Evolutionary conservation across 1,140 invertebrate genomes (phyloP), one percentile per base, ranked within the genome.

Genomic region (Drosophila varians): DNA sequence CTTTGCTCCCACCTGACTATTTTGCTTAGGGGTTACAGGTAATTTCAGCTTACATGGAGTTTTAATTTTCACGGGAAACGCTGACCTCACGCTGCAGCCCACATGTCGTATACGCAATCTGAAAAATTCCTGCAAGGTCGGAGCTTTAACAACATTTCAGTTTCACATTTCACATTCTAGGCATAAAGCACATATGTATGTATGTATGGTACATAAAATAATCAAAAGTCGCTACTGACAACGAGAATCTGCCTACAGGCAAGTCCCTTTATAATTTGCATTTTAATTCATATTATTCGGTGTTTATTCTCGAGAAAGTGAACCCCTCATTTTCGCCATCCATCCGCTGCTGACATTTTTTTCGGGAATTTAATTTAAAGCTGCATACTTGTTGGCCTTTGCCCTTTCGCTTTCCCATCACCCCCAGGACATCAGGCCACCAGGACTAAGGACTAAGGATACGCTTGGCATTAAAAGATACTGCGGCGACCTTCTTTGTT

Each of bases 141-240:
- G 19, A n/a, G 19, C 49, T 14, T 31, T 28, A 64, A 56, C n/a
- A 51, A 56, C 65, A 56, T 74, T 74, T 74, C 54, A 74, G 36
- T 74, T 73, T 74, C 70, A 74, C 45, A 56, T 74, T 45, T 18
- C 70, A n/a, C n/a, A n/a, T n/a, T n/a, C n/a, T n/a, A n/a, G n/a
- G n/a, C n/a, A n/a, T n/a, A n/a, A n/a, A n/a, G n/a, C n/a, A n/a
- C n/a, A n/a, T n/a, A n/a, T n/a, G n/a, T n/a, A n/a, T n/a, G n/a
- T n/a, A n/a, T n/a, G n/a, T 3, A 31, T 31, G 28, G 1, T n/a
- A 31, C 11, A 4, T n/a, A 3, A 31, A 48, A 74, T 52, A 65
- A 56, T 74, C 71, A 74, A 74, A 74, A 74, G 71, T 74, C 58
- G 70, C 71, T 56, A 65, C 71, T 74, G 70, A 74, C 71, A 74